Conservation (phyloP, 2,888 invertebrate species). For the Caenorhabditis sp. region DNA sequence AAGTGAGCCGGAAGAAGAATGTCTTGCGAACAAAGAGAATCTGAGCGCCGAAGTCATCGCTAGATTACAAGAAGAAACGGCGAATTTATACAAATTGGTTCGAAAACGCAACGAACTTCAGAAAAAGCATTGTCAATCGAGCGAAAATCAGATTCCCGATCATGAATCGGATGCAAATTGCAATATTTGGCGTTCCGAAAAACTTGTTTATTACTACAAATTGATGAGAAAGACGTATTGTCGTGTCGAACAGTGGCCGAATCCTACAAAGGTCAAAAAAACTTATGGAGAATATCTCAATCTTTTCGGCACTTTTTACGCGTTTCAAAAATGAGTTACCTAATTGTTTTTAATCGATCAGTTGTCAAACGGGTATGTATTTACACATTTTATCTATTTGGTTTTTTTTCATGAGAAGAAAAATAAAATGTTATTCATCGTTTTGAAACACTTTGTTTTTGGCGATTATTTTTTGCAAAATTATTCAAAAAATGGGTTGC, state of each 20-base stretch:
- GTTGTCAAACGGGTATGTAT: slow-evolving; percentile 13
- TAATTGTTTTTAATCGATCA: background rate
- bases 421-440: too few relatives aligned
- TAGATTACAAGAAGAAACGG: slow-evolving; percentile 30
- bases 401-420: slow-evolving; percentile 14
- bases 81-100: slow-evolving; percentile 26
- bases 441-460: too few relatives aligned
- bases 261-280: slow-evolving; percentile 50
- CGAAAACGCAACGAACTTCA: slow-evolving; percentile 41
- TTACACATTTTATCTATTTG: slow-evolving; percentile 10
- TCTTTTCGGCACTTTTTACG: slow-evolving; percentile 61
- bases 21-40: slow-evolving; percentile 52
- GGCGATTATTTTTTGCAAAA: too few relatives aligned
- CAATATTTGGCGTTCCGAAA: slow-evolving; percentile 60
- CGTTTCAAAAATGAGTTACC: slow-evolving; percentile 50
- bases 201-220: slow-evolving; percentile 64
- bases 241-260: slow-evolving; percentile 57
- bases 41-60: slow-evolving; percentile 47
- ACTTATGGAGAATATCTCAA: slow-evolving; percentile 58
- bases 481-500: too few relatives aligned
- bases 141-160: background rate
- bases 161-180: slow-evolving; percentile 39
- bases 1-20: slow-evolving; percentile 57
- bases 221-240: slow-evolving; percentile 65
- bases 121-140: slow-evolving; percentile 34